A percentile compares a stretch with the other conserved stretches of the same genome.
These are phyloP conservation scores for Conus betulinus DNA, from an alignment of 1,140 invertebrate genomes.

Conservation along the genomic window DNA sequence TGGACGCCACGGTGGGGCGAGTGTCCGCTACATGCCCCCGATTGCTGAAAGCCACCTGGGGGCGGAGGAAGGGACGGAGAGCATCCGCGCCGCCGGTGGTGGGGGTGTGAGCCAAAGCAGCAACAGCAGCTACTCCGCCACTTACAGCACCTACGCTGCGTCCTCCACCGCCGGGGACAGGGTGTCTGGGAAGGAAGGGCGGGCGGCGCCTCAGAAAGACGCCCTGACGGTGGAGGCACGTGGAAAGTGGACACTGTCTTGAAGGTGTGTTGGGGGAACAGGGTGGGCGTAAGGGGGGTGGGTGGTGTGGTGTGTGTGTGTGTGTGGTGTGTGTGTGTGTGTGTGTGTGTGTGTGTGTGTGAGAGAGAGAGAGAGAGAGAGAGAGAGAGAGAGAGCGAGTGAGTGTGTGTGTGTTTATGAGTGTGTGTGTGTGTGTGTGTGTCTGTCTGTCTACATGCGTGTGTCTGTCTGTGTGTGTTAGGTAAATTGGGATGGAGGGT, in stretches of 20 bases:
- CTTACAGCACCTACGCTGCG: neutral
- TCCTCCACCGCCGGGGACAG: neutral
- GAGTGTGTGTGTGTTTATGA: neutral
- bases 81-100: no score
- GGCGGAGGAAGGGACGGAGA: neutral
- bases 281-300: neutral
- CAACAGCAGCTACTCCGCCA: slow-evolving; percentile 13
- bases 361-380: neutral
- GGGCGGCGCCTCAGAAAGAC: neutral
- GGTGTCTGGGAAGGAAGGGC: neutral
- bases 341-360: neutral
- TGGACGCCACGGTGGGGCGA: neutral
- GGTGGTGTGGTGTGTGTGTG: neutral
- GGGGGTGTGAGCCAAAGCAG: neutral
- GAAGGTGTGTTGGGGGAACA: neutral
- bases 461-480: neutral
- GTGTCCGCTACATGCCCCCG: neutral
- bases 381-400: neutral
- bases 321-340: neutral
- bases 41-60: neutral
- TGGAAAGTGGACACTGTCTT: slow-evolving; percentile 37
- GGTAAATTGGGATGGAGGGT: neutral
- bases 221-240: slow-evolving; percentile 38
- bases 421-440: no score
- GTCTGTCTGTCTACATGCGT: neutral